These are phyloP conservation scores for Chaetorhynchus papuensis DNA, from an alignment of 2,113 vertebrate species.

Conservation along the genomic window DNA sequence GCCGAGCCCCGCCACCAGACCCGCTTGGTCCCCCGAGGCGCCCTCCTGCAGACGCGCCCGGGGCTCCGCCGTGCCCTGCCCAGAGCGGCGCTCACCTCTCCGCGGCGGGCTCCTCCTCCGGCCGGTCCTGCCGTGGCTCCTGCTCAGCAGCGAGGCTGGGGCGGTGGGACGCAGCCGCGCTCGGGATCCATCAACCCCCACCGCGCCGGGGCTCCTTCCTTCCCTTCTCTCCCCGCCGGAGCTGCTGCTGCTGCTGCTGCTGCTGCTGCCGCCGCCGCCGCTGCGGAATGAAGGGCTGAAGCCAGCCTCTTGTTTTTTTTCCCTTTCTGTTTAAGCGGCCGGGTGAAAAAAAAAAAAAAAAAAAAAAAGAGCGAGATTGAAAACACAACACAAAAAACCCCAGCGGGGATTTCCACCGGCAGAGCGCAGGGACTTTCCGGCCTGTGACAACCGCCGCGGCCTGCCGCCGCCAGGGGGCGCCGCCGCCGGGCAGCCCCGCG, in stretches of 20 bases:
- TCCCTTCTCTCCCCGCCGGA: not conserved
- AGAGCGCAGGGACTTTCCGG: constrained; percentile 64
- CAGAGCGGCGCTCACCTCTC: not conserved
- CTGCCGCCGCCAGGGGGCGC: not conserved
- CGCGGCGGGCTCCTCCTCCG: not conserved
- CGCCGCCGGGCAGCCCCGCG: not conserved
- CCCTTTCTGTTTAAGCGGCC: constrained; percentile 50
- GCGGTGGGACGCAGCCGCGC: not conserved
- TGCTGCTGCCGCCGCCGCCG: not conserved
- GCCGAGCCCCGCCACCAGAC: not conserved
- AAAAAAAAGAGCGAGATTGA: not conserved
- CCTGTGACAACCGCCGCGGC: constrained; percentile 22
- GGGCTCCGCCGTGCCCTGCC: not conserved
- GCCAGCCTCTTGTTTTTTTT: constrained; percentile 17
- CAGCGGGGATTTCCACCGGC: constrained; percentile 70
- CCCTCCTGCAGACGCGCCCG: not conserved
- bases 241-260: not conserved
- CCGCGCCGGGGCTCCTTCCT: not conserved
- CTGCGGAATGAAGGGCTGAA: constrained; percentile 16
- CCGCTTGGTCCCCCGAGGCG: not conserved
- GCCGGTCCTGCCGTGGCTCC: not conserved
- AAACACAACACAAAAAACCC: not conserved
- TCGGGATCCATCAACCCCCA: not conserved
- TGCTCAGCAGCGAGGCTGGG: not conserved
- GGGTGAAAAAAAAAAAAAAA: not conserved